Conservation (phyloP, 1,140 invertebrate genomes). For the Penaeus japonicus region DNA sequence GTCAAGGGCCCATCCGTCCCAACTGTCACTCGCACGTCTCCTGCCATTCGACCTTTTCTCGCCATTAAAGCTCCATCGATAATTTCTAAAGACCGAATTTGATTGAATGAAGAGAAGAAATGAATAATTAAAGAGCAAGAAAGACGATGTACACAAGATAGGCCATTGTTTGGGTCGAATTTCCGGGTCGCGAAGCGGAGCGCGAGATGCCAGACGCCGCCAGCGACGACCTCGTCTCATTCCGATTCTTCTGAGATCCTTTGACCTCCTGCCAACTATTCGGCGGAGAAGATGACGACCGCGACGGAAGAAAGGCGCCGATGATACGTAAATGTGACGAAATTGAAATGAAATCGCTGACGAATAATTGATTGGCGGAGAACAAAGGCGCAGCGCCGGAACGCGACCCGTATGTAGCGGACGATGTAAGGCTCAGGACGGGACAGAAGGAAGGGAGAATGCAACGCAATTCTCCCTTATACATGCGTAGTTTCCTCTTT, state of each 20-base stretch:
- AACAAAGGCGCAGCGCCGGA: conserved; percentile 3
- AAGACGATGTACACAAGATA: neutral
- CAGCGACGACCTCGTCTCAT: neutral
- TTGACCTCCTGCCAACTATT: neutral
- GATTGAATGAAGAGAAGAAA: no score
- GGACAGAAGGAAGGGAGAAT: neutral
- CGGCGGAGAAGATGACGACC: no score
- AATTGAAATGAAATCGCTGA: no score
- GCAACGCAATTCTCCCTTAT: conserved; percentile 39
- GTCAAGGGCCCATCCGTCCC: no score
- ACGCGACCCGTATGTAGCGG: neutral
- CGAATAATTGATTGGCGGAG: no score
- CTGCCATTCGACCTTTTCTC: no score
- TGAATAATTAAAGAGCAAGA: neutral
- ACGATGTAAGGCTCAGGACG: neutral
- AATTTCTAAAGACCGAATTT: neutral
- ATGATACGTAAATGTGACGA: no score
- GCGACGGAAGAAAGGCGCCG: no score
- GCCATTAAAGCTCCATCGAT: neutral
- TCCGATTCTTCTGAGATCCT: neutral
- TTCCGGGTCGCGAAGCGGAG: neutral
- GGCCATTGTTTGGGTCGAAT: neutral
- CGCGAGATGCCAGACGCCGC: neutral
- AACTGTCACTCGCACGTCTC: no score
- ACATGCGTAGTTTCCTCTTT: conserved; percentile 35